A percentile compares a stretch with the other conserved stretches of the same genome.
Evolutionary conservation across 2,113 vertebrate genomes (phyloP).

Genomic region (Ondatra zibethicus): DNA sequence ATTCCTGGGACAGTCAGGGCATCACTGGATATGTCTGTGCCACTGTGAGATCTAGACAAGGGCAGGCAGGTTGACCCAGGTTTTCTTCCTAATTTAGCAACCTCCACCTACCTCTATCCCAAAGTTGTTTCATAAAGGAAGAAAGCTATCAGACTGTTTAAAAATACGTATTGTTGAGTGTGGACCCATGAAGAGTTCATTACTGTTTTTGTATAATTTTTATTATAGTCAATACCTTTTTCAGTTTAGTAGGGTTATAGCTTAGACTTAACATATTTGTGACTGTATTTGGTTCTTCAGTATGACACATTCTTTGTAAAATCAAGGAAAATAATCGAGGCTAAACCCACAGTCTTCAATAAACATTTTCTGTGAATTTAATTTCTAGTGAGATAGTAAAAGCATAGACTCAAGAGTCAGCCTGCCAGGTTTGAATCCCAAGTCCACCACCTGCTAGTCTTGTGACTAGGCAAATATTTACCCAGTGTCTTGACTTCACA

Average conservation of each 20-base stretch:
- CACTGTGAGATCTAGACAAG: background rate
- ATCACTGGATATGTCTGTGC: background rate
- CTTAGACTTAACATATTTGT: background rate
- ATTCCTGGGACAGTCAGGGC: background rate
- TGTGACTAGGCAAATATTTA: background rate
- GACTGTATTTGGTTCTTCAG: background rate
- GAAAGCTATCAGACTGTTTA: background rate
- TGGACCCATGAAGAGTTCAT: background rate
- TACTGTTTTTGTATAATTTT: background rate
- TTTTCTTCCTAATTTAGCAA: constrained; percentile 23
- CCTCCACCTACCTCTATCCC: background rate
- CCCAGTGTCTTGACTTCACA: background rate
- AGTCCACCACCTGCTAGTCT: background rate
- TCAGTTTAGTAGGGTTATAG: background rate
- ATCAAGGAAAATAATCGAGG: constrained; percentile 18
- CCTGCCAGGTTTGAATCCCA: background rate
- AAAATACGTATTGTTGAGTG: background rate
- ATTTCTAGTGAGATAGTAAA: background rate
- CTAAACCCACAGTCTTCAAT: background rate
- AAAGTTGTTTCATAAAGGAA: background rate
- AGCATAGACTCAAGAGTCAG: background rate
- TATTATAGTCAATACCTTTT: background rate
- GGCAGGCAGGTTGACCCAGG: background rate
- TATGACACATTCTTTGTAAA: constrained; percentile 26
- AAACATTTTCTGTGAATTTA: background rate